Evolutionary conservation across 2,797 vertebrate species (phyloP), one percentile per base, ranked within the genome.

Genomic region (Smutsia gigantea): DNA sequence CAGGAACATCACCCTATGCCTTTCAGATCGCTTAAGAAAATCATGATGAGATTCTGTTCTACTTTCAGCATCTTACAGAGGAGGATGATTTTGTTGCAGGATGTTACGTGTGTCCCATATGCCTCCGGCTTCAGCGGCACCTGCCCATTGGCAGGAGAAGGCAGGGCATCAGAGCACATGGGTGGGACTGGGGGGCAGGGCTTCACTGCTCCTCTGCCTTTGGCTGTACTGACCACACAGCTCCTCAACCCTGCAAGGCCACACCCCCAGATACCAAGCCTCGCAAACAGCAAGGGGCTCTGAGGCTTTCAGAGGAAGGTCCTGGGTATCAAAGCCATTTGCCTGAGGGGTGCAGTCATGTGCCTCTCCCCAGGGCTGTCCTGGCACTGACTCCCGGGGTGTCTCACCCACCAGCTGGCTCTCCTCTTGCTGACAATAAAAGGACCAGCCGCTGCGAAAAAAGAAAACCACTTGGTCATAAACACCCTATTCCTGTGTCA

Each of bases 401-500:
- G 97, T 1, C 23, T 97, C 85, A 13, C 89, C 94, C 57, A 84
- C 93, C 74, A 83, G 39, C 63, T 92, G 97, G 92, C 95, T 96
- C 82, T 90, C 71, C 95, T 97, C 89, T 68, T 51, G 21, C 90
- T 96, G 97, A 96, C 85, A 97, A 96, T 23, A 90, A 93, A 97
- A 97, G 95, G 93, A 96, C 31, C 96, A 97, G 97, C 64, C 74
- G 71, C 15, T 75, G 83, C 34, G 57, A 4, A 21, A 34, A 94
- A 86, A 90, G 71, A 93, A 94, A 96, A 94, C 37, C 61, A 75
- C 78, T 89, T 90, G 74, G 94, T 97, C 96, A 61, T 66, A 89
- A 96, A 95, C 11, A 15, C 89, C 77, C 92, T 74, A 95, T 97
- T 97, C 98, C 96, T 71, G 96, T 90, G 94, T 92, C 89, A 97